phyloP scores from a whole-genome alignment of 2,113 vertebrate genomes.

The Ptychochromis oligacanthus region DNA sequence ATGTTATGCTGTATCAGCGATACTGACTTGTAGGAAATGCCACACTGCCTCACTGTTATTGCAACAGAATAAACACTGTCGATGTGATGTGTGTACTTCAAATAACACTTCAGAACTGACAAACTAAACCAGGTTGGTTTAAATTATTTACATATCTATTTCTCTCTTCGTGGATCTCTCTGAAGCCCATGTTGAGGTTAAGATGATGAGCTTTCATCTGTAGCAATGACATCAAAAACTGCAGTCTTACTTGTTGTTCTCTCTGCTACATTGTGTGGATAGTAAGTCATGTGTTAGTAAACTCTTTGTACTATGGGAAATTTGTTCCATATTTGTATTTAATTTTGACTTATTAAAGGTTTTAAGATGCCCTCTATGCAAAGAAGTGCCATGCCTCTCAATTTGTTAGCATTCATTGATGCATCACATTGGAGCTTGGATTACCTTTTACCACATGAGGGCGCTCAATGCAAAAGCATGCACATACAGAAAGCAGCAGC shows the following conservation, averaged over 20 bases:
- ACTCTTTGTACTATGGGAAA: slow-evolving; percentile 61
- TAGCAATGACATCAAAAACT: slow-evolving; percentile 32
- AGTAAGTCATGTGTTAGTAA: slow-evolving; percentile 50
- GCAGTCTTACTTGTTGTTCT: slow-evolving; percentile 39
- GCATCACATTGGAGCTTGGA: background rate
- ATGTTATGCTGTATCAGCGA: slow-evolving; percentile 49
- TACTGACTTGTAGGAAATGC: slow-evolving; percentile 50
- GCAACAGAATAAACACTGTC: slow-evolving; percentile 53
- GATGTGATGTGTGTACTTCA: slow-evolving; percentile 37
- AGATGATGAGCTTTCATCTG: slow-evolving; percentile 54
- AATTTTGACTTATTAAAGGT: slow-evolving; percentile 65
- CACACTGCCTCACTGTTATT: slow-evolving; percentile 65
- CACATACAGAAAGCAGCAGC: background rate
- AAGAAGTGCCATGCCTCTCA: slow-evolving; percentile 20
- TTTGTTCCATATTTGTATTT: slow-evolving; percentile 63
- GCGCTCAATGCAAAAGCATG: background rate
- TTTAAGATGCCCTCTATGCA: slow-evolving; percentile 55
- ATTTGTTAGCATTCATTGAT: background rate
- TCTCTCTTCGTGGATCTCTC: slow-evolving; percentile 17
- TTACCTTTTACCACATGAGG: slow-evolving; percentile 40
- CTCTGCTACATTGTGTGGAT: slow-evolving; percentile 52
- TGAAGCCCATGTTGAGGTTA: slow-evolving; percentile 47
- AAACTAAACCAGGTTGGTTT: slow-evolving; percentile 13
- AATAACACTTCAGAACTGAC: slow-evolving; percentile 24
- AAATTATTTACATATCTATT: slow-evolving; percentile 31